These are phyloP conservation scores for Drosophila ogumai DNA, from an alignment of 1,140 invertebrate species.

Conservation along the genomic window DNA sequence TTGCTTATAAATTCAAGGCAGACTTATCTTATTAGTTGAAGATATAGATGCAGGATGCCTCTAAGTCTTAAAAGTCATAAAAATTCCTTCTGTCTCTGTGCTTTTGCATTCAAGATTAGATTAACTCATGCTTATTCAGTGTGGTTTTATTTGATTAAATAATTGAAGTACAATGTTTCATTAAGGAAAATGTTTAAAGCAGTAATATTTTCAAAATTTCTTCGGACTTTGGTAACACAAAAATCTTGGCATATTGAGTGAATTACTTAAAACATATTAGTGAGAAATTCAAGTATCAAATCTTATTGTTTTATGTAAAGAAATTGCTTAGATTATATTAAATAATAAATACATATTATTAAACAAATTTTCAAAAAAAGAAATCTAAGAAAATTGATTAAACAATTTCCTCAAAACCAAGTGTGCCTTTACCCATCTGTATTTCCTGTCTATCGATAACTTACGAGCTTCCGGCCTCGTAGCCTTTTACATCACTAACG, in stretches of 20 bases:
- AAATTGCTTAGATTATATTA: too few species aligned
- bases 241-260: too few species aligned
- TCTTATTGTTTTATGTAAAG: too few species aligned
- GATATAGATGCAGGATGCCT: neutral
- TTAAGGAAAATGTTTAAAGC: neutral
- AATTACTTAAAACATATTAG: too few species aligned
- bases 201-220: too few species aligned
- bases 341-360: too few species aligned
- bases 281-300: too few species aligned
- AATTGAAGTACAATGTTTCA: neutral
- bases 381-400: neutral
- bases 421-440: neutral
- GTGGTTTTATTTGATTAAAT: neutral
- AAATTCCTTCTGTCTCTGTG: neutral
- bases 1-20: neutral
- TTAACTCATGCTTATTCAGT: neutral
- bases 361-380: too few species aligned
- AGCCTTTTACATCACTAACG: neutral
- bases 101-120: neutral
- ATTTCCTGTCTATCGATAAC: neutral
- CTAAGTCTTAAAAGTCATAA: too few species aligned
- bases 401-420: neutral
- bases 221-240: too few species aligned
- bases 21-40: slow-evolving; percentile 3
- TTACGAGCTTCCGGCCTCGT: neutral